A percentile compares a stretch with the other conserved stretches of the same genome.
phyloP scores from a whole-genome alignment of 2,797 vertebrate genomes.

The Alca torda region DNA sequence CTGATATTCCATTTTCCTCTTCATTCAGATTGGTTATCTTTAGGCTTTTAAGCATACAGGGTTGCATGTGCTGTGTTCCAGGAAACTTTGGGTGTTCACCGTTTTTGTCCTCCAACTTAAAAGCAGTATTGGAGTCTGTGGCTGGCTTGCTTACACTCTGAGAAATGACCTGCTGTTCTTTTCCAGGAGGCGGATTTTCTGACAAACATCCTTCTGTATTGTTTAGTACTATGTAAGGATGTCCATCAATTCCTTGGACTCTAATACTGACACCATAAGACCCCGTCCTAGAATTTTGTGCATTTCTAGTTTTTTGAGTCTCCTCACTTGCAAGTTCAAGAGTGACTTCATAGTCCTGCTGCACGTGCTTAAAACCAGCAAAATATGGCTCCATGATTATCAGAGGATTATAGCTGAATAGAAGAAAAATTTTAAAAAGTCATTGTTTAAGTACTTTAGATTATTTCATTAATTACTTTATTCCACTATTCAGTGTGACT shows the following conservation, averaged over 20 bases:
- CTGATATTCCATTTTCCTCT: slow-evolving; percentile 73
- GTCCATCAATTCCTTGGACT: slow-evolving; percentile 97
- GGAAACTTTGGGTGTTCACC: slow-evolving; percentile 62
- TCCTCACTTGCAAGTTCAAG: slow-evolving; percentile 66
- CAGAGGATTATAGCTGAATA: slow-evolving; percentile 3
- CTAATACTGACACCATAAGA: slow-evolving; percentile 95
- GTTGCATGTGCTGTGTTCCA: slow-evolving; percentile 78
- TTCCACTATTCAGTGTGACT: background rate
- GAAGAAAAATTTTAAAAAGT: background rate
- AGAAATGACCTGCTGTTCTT: slow-evolving; percentile 51
- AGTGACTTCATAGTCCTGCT: slow-evolving; percentile 78
- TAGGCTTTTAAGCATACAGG: slow-evolving; percentile 66
- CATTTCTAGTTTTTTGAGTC: slow-evolving; percentile 64
- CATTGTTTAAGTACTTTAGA: background rate
- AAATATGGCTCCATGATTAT: slow-evolving; percentile 89
- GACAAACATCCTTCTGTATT: slow-evolving; percentile 84
- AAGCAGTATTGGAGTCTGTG: slow-evolving; percentile 75
- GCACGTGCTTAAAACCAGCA: slow-evolving; percentile 79
- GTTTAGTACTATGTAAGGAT: slow-evolving; percentile 96
- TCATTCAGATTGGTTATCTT: slow-evolving; percentile 68
- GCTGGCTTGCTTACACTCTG: slow-evolving; percentile 71
- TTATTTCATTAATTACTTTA: background rate
- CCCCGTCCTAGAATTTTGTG: slow-evolving; percentile 78
- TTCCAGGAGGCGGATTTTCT: slow-evolving; percentile 52
- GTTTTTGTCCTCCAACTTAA: slow-evolving; percentile 72